A percentile compares a stretch with the other conserved stretches of the same genome.
Evolutionary conservation across 92 coral and sea anemone genomes (phyloP).

Genomic region (Zoanthus solanderi): DNA sequence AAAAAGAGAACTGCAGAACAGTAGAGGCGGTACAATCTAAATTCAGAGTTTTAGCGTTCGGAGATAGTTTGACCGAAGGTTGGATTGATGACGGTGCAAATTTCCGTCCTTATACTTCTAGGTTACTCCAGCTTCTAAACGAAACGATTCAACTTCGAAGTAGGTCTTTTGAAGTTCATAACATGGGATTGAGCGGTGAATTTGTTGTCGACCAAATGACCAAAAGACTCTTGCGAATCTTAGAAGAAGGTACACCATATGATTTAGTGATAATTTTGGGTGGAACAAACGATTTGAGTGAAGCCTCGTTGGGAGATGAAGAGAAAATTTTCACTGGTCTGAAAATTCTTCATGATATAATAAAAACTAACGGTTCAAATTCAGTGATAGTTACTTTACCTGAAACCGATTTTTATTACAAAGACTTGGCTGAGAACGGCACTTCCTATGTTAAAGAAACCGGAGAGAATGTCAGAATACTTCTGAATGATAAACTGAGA

Average conservation of each 20-base stretch:
- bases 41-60: slow-evolving; percentile 74
- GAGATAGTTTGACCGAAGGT: slow-evolving; percentile 85
- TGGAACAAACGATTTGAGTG: slow-evolving; percentile 84
- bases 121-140: slow-evolving; percentile 58
- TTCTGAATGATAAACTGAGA: slow-evolving; percentile 75
- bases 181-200: slow-evolving; percentile 78
- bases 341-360: slow-evolving; percentile 52
- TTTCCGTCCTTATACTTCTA: slow-evolving; percentile 72
- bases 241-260: slow-evolving; percentile 58
- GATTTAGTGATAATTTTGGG: slow-evolving; percentile 81
- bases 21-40: not conserved
- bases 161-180: slow-evolving; percentile 59
- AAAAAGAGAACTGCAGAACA: not conserved
- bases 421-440: slow-evolving; percentile 66
- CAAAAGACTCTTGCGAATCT: slow-evolving; percentile 56
- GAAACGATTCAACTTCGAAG: slow-evolving; percentile 7
- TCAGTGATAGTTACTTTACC: slow-evolving; percentile 77
- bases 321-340: slow-evolving; percentile 63
- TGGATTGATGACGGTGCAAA: slow-evolving; percentile 59
- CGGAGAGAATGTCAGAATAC: slow-evolving; percentile 73
- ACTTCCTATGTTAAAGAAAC: slow-evolving; percentile 73
- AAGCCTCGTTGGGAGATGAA: slow-evolving; percentile 65
- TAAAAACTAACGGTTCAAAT: slow-evolving; percentile 59
- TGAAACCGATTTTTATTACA: slow-evolving; percentile 74
- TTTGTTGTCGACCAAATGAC: slow-evolving; percentile 74